phyloP scores from a whole-genome alignment of 2,113 vertebrate genomes.

The Percopsis transmontana region DNA sequence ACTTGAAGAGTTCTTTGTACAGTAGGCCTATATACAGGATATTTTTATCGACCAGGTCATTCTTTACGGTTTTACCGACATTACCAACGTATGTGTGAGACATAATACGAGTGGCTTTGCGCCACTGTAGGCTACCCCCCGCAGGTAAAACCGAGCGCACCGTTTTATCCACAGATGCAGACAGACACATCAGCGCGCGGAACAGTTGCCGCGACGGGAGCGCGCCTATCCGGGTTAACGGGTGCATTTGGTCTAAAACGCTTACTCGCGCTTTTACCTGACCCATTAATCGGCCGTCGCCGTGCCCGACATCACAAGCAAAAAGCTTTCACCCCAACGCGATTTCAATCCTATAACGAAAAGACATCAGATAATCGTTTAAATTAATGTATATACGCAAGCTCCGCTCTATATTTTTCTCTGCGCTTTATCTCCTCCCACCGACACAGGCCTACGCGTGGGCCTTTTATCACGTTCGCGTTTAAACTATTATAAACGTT shows the following conservation, averaged over 20 bases:
- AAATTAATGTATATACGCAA: slow-evolving; percentile 60
- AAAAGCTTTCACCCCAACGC: background rate
- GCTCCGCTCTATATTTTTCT: slow-evolving; percentile 40
- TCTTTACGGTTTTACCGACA: no score
- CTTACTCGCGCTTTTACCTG: slow-evolving; percentile 59
- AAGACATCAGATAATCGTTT: slow-evolving; percentile 69
- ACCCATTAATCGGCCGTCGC: slow-evolving; percentile 52
- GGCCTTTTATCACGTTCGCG: slow-evolving; percentile 57
- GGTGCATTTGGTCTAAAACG: slow-evolving; percentile 66
- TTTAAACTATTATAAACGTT: slow-evolving; percentile 52
- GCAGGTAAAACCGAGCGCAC: slow-evolving; percentile 52
- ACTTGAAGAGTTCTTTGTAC: slow-evolving; percentile 65
- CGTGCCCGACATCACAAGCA: slow-evolving; percentile 15
- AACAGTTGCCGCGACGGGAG: slow-evolving; percentile 37
- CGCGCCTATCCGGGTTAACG: slow-evolving; percentile 68
- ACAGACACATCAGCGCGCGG: slow-evolving; percentile 71
- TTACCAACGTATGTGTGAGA: slow-evolving; percentile 6
- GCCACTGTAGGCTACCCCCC: background rate
- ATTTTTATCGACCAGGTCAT: no score
- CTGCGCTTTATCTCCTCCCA: slow-evolving; percentile 66
- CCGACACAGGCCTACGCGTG: slow-evolving; percentile 47
- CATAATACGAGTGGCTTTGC: slow-evolving; percentile 9
- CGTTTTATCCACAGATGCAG: slow-evolving; percentile 56
- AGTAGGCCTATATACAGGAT: background rate
- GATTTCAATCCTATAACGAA: background rate